Base-by-base conservation (phyloP, 2,113 vertebrate species). In the Progne subis region DNA sequence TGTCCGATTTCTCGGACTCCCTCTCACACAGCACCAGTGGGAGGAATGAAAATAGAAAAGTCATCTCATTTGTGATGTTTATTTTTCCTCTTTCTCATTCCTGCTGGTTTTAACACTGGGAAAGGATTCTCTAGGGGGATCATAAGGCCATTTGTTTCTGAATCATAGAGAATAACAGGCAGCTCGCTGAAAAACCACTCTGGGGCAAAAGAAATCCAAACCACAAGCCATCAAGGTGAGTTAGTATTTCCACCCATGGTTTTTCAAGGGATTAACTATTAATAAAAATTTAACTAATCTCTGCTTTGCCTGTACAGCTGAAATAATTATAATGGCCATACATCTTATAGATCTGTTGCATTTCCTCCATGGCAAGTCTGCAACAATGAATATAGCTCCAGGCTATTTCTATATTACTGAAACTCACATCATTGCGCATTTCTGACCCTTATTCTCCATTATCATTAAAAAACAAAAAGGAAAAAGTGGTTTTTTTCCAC, bases 181-280 rank as follows among this genome's bases (percentile, higher is more conserved):
- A 88, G 34, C 28, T 65, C 55, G 63, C n/a, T 14, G 6, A 77
- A 95, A 91, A 91, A 17, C 60, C 25, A 9, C 47, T 20, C 13
- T 26, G 12, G 14, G 44, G 60, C 4, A 86, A 89, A 26, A 86
- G 44, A 81, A 90, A 77, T 80, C 71, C 50, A 83, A 88, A 67
- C n/a, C 2, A 1, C 47, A 82, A 92, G 26, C 63, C 68, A 74
- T 46, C 55, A 90, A 94, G 71, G 80, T 79, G 79, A 93, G 59
- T 67, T 88, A 31, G 6, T 44, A 88, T 78, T 94, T 90, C 52
- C 31, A 10, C 12, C 28, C 29, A 19, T 56, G 47, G 44, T 90
- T 94, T 87, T 88, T 46, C 39, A 92, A 82, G 55, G 25, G 78
- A 82, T 94, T 89, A 91, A 32, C 46, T 85, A 39, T 82, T 82